phyloP scores from a whole-genome alignment of 2,113 vertebrate genomes.

The Psilopsiagon aymara region DNA sequence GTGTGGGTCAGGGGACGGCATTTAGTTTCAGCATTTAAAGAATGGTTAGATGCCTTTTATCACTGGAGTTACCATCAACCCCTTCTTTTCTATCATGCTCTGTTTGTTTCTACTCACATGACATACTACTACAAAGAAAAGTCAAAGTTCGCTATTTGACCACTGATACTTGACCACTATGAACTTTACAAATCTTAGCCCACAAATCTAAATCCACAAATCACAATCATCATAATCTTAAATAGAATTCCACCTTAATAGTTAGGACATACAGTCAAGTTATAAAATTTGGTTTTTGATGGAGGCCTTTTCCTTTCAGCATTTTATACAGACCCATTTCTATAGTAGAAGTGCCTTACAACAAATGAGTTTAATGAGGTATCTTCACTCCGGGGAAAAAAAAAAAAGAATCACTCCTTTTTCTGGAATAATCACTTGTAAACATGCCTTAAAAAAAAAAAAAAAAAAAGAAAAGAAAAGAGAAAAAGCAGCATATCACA shows the following conservation, averaged over 20 bases:
- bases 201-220: not conserved
- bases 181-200: not conserved
- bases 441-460: not conserved
- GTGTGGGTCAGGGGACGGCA: not conserved
- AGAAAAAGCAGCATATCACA: not conserved
- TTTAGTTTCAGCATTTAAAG: not conserved
- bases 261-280: not conserved
- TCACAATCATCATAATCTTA: not conserved
- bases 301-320: not conserved
- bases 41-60: not conserved
- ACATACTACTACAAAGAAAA: not conserved
- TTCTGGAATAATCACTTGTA: not conserved
- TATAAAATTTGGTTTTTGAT: not conserved
- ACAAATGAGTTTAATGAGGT: not conserved
- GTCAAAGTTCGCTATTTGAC: not conserved
- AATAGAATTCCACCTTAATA: not conserved
- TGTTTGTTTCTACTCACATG: not conserved
- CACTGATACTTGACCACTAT: not conserved
- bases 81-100: not conserved
- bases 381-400: not conserved
- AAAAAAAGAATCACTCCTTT: not conserved
- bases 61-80: not conserved
- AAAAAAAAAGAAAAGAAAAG: not conserved
- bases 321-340: not conserved
- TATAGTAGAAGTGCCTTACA: not conserved